Base-by-base conservation (phyloP, 1,140 invertebrate genomes). In the Drosophila littoralis region DNA sequence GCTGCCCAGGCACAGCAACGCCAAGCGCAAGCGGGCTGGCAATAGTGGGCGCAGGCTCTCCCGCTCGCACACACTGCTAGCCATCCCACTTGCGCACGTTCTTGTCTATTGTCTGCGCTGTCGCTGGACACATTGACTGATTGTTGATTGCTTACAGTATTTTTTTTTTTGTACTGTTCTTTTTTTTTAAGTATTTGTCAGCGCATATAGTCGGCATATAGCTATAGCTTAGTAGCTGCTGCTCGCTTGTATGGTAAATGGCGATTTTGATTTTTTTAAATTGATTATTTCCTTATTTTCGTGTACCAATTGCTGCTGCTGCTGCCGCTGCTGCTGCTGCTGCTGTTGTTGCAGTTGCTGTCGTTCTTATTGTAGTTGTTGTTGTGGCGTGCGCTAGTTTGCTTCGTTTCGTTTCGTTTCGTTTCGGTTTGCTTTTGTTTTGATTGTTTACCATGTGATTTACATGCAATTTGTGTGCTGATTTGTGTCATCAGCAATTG, bases 231-330 rank as follows among this genome's bases (percentile, higher is more conserved):
- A 85, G 77, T 74, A 60, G 61, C 61, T 58, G 52, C 60, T 72
- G 74, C 50, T 72, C 43, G 35, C 9, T 32, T 61, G 51, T 70
- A 82, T 81, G 78, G 78, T 81, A 85, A 85, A 85, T 85, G 82
- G 84, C 82, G 84, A 89, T 89, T 89, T 89, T 89, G 84, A 89
- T 89, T 89, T 89, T 88, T 89, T 89, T 89, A 89, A 89, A 88
- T 88, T 88, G 84, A 88, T 88, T 88, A 88, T 89, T 88, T 88
- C 84, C 84, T 88, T 89, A 88, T 88, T 88, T 88, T 88, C 83
- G 84, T 83, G 86, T 77, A 77, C 77, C 68, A 77, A 51, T 72
- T 77, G 61, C 51, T 65, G 17, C 40, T 33, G 9, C 15, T 61
- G 22, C 22, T 55, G 28, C n/a, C 38, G 22, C 12, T 57, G 52